These are phyloP conservation scores for Phylloscopus trochilus DNA, from an alignment of 2,113 vertebrate genomes.

Conservation along the genomic window DNA sequence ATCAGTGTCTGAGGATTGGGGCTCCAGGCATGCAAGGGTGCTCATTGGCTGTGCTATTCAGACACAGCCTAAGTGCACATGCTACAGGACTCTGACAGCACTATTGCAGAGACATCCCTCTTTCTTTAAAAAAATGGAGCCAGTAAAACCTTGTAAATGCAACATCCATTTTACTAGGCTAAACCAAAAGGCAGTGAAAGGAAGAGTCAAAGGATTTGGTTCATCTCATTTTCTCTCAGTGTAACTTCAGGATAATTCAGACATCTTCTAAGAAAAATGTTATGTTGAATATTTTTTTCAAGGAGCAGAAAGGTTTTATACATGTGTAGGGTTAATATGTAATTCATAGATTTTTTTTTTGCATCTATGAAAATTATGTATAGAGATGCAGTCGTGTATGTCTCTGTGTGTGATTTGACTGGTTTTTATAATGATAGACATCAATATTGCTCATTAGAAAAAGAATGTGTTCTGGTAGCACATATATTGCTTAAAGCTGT, in stretches of 20 bases:
- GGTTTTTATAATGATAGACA: neutral
- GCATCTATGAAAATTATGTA: neutral
- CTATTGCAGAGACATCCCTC: neutral
- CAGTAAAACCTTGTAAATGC: neutral
- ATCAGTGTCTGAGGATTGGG: accelerated
- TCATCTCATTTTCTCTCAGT: neutral
- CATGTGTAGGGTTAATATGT: neutral
- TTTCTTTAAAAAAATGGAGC: neutral
- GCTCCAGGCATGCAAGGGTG: neutral
- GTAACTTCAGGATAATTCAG: neutral
- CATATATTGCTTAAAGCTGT: neutral
- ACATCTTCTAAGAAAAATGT: neutral
- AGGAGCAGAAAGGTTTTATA: neutral
- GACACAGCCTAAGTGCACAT: neutral
- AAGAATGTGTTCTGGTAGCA: neutral
- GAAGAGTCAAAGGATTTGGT: neutral
- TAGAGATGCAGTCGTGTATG: neutral
- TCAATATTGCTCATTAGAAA: neutral
- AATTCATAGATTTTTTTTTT: neutral
- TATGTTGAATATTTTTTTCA: neutral
- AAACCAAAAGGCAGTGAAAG: neutral
- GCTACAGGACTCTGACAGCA: neutral
- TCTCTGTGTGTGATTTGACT: neutral
- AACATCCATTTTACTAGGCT: neutral
- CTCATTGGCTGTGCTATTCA: neutral